These are phyloP conservation scores for Rhodeus uyekii DNA, from an alignment of 2,797 vertebrate genomes.

Conservation along the genomic window DNA sequence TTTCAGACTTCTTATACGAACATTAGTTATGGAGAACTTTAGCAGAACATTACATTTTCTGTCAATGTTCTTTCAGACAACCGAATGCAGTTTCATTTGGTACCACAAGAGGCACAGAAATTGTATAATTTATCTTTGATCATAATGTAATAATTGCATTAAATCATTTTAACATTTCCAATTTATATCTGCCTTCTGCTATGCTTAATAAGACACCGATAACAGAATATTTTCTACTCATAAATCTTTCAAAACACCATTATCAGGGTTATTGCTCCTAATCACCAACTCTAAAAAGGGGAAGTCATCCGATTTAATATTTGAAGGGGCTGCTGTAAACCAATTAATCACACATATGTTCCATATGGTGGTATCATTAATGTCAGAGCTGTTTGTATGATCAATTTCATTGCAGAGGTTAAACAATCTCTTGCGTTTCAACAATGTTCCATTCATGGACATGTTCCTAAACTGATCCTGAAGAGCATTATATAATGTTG, in stretches of 20 bases:
- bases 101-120: not conserved
- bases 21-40: not conserved
- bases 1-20: not conserved
- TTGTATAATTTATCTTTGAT: not conserved
- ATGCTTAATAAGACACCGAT: constrained; percentile 25
- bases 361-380: constrained; percentile 1
- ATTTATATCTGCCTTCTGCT: not conserved
- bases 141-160: not conserved
- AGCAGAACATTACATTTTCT: not conserved
- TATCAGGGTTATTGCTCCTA: not conserved
- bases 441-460: not conserved
- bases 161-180: not conserved
- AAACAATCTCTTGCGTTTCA: not conserved
- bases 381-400: constrained; percentile 25
- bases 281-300: constrained; percentile 7
- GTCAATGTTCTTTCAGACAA: not conserved
- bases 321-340: constrained; percentile 30
- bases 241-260: not conserved
- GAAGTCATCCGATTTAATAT: constrained; percentile 10
- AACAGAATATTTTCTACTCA: not conserved
- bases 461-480: not conserved
- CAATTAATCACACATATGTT: constrained; percentile 14
- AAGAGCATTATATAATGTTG: not conserved
- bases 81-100: not conserved
- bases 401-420: constrained; percentile 29